phyloP scores from a whole-genome alignment of 2,797 vertebrate species.

The Helostoma temminkii region DNA sequence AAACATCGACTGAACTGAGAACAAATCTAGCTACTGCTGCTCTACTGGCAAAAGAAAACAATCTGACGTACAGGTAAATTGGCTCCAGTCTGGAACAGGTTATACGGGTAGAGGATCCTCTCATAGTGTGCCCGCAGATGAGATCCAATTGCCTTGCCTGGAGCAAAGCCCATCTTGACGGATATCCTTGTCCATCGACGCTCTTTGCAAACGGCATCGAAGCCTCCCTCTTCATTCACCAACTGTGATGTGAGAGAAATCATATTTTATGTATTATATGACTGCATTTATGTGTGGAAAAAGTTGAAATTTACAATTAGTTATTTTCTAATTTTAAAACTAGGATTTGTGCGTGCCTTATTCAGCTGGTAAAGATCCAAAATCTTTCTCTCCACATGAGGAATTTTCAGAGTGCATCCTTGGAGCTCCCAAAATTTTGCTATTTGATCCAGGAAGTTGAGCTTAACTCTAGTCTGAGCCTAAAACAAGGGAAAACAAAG shows the following conservation, averaged over 20 bases:
- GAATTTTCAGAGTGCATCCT: constrained; percentile 97
- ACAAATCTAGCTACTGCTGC: constrained; percentile 8
- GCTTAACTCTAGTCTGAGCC: constrained; percentile 98
- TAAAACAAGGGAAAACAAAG: constrained; percentile 58
- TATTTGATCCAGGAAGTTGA: constrained; percentile 99
- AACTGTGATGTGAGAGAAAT: constrained; percentile 80
- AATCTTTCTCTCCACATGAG: constrained; percentile 97
- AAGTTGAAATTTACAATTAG: background rate
- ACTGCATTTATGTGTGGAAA: background rate
- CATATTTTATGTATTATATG: background rate
- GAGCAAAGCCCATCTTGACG: constrained; percentile 95
- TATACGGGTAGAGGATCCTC: constrained; percentile 95
- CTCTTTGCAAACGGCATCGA: constrained; percentile 94
- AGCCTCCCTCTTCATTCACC: constrained; percentile 96
- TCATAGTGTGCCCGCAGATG: constrained; percentile 96
- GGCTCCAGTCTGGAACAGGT: constrained; percentile 93
- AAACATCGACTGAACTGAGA: constrained; percentile 26
- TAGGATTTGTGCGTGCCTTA: constrained; percentile 82
- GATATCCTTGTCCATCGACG: constrained; percentile 98
- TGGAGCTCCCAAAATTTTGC: constrained; percentile 99
- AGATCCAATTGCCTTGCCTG: constrained; percentile 96
- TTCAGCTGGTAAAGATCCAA: constrained; percentile 97
- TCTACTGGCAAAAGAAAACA: constrained; percentile 22
- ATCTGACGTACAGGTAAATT: constrained; percentile 88
- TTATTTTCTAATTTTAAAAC: background rate